These are phyloP conservation scores for Branchellion lobata DNA, from an alignment of 2,888 invertebrate species.

Conservation along the genomic window DNA sequence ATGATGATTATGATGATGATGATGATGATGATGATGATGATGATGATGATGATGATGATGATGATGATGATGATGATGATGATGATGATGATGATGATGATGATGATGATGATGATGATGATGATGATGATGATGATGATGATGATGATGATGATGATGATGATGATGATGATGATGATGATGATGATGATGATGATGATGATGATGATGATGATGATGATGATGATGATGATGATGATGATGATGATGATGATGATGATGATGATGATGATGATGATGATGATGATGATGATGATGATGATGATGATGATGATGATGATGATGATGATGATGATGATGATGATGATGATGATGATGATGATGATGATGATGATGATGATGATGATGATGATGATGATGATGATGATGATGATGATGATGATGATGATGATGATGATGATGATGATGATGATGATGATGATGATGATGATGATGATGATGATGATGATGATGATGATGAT, in stretches of 20 bases:
- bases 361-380: slow-evolving; percentile 42
- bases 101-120: slow-evolving; percentile 4
- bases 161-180: slow-evolving; percentile 24
- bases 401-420: slow-evolving; percentile 41
- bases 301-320: slow-evolving; percentile 14
- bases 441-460: slow-evolving; percentile 35
- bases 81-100: slow-evolving; percentile 6
- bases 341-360: slow-evolving; percentile 42
- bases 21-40: slow-evolving; percentile 44
- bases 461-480: slow-evolving; percentile 41
- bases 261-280: not conserved
- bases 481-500: slow-evolving; percentile 43
- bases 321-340: slow-evolving; percentile 37
- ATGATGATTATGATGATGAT: no score
- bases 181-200: slow-evolving; percentile 5
- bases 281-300: not conserved
- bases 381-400: slow-evolving; percentile 45
- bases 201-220: slow-evolving; percentile 33
- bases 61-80: slow-evolving; percentile 41
- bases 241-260: no score
- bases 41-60: slow-evolving; percentile 44
- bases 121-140: slow-evolving; percentile 1
- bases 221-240: slow-evolving; percentile 13
- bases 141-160: not conserved
- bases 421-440: slow-evolving; percentile 37